Evolutionary conservation across 2,797 vertebrate species (phyloP), one percentile per base, ranked within the genome.

Genomic region (Capromys pilorides): DNA sequence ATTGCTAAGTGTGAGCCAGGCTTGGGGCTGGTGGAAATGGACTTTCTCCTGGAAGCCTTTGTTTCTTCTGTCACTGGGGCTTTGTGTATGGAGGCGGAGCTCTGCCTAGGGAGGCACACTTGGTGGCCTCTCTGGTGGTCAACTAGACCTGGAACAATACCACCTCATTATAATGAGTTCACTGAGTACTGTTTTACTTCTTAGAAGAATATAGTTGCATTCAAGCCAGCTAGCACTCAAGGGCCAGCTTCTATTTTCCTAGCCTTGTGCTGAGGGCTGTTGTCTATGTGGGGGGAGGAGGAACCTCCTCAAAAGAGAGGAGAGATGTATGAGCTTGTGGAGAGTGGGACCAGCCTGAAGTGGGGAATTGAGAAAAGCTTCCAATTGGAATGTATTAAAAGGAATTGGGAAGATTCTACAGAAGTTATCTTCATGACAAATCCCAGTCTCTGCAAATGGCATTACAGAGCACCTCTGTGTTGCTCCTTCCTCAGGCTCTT

Each of bases 391-490:
- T 9, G 6, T 61, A 54, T 62, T 41, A 14, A 84, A 81, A 67
- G 28, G 8, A 91, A 75, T 39, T 57, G 41, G 39, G 19, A 21
- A 10, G 1, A 5, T 2, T 10, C 24, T 24, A 21, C 33, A 49
- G 22, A 12, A 19, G 26, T 39, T 11, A 26, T 57, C 90, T 93
- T 85, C 57, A 69, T 36, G 77, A 79, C 78, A 79, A 54, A 91
- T 39, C 41, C 26, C 14, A 82, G 16, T 6, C 79, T 85, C 80
- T 95, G 33, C 86, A 95, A 85, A 69, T 51, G 61, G 91, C 39
- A 77, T 81, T 78, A 71, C 18, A 61, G 73, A 62, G n/a, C 9
- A 91, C 5, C 36, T 75, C 59, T 36, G 51, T 28, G 49, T 9
- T 57, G 10, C 5, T 82, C 31, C 41, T 94, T 86, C 49, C 33